Evolutionary conservation across 2,888 invertebrate species (phyloP).

Genomic region (Esperia sulphurella): DNA sequence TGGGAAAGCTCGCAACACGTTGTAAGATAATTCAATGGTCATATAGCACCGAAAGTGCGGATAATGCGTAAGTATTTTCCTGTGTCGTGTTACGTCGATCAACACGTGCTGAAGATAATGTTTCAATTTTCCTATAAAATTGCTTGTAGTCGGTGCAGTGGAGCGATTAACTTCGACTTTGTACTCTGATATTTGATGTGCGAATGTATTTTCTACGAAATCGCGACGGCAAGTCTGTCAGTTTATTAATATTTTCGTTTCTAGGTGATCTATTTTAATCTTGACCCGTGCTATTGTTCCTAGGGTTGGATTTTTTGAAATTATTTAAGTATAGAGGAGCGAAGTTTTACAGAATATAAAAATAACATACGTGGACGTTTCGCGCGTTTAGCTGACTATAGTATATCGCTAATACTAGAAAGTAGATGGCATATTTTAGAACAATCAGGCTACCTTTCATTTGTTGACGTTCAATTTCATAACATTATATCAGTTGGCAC

Average conservation of each 20-base stretch:
- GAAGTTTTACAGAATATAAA: neutral
- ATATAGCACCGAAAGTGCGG: conserved; percentile 41
- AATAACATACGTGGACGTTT: neutral
- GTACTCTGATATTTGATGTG: conserved; percentile 25
- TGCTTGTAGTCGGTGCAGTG: conserved; percentile 36
- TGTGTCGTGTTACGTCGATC: conserved; percentile 33
- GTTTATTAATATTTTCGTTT: conserved; percentile 50
- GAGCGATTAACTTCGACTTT: conserved; percentile 33
- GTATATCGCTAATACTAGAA: conserved; percentile 16
- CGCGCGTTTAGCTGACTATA: neutral
- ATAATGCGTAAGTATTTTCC: conserved; percentile 51
- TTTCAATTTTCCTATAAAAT: conserved; percentile 40
- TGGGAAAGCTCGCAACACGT: conserved; percentile 32
- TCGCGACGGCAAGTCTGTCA: conserved; percentile 31
- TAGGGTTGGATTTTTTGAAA: conserved; percentile 31
- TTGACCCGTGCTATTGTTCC: conserved; percentile 38
- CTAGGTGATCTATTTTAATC: conserved; percentile 62
- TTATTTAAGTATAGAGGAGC: conserved; percentile 7
- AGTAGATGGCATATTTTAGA: conserved; percentile 35
- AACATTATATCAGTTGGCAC: conserved; percentile 31
- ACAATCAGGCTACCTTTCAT: conserved; percentile 35
- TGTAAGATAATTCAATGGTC: conserved; percentile 23
- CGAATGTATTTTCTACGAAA: conserved; percentile 20
- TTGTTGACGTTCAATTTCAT: conserved; percentile 54
- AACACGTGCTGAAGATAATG: conserved; percentile 55